phyloP scores from a whole-genome alignment of 2,113 vertebrate genomes.

The sheep (Ovis aries) region DNA sequence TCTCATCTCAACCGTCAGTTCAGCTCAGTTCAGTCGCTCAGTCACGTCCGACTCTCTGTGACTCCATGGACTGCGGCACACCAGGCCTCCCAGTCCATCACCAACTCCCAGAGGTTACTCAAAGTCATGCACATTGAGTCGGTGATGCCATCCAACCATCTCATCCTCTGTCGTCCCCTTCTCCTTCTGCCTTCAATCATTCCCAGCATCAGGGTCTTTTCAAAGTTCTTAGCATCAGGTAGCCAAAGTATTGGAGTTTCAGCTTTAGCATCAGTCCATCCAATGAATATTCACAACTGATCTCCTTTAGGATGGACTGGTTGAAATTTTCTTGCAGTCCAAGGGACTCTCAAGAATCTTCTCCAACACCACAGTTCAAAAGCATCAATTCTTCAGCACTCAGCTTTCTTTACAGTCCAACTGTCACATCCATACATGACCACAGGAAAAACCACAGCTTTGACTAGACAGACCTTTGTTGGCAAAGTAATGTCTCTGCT shows the following conservation, averaged over 20 bases:
- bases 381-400: neutral
- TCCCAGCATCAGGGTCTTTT: neutral
- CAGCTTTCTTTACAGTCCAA: neutral
- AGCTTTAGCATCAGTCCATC: neutral
- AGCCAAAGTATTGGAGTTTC: neutral
- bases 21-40: neutral
- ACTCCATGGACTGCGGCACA: neutral
- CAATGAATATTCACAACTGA: neutral
- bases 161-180: neutral
- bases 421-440: neutral
- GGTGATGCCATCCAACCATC: neutral
- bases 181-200: neutral
- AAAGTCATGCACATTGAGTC: neutral
- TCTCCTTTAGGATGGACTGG: neutral
- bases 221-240: neutral
- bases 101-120: neutral
- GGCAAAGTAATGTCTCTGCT: neutral
- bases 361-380: neutral
- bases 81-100: neutral
- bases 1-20: neutral
- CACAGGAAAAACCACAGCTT: neutral
- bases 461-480: neutral
- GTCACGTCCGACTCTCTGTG: neutral
- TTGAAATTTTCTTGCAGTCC: neutral
- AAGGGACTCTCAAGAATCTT: neutral